A percentile compares a stretch with the other conserved stretches of the same genome.
phyloP scores from a whole-genome alignment of 2,797 vertebrate species.

The Enteromius radiatus region DNA sequence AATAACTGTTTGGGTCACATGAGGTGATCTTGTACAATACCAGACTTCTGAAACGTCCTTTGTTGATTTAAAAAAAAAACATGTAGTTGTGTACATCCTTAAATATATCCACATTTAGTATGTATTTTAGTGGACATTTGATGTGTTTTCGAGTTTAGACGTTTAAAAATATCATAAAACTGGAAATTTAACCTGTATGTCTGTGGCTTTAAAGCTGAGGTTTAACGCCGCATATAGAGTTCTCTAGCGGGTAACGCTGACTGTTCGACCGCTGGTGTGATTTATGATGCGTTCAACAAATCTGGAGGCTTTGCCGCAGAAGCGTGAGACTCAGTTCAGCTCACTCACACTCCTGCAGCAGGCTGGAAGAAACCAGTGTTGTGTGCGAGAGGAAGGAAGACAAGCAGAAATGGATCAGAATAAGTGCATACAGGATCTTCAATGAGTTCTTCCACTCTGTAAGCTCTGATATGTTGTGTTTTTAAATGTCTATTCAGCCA shows the following conservation, averaged over 20 bases:
- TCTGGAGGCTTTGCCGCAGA: constrained; percentile 13
- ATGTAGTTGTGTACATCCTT: not conserved
- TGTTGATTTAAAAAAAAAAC: not conserved
- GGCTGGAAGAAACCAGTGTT: not conserved
- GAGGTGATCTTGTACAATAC: not conserved
- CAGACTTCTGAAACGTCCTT: not conserved
- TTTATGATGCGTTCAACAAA: constrained; percentile 15
- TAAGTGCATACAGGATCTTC: not conserved
- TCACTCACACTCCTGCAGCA: not conserved
- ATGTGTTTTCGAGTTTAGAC: not conserved
- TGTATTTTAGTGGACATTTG: not conserved
- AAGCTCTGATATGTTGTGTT: not conserved
- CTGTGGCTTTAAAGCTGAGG: not conserved
- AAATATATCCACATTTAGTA: not conserved
- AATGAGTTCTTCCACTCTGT: constrained; percentile 8
- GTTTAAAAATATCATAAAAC: not conserved
- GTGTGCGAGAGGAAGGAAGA: not conserved
- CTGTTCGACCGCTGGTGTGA: not conserved
- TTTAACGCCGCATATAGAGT: not conserved
- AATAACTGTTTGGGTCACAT: not conserved
- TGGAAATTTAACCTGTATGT: not conserved
- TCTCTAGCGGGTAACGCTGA: not conserved
- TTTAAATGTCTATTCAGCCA: not conserved
- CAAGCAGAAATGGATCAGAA: not conserved
- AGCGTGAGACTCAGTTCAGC: constrained; percentile 4